These are phyloP conservation scores for Hirtodrosophila cameraria DNA, from an alignment of 2,888 invertebrate species.

Conservation along the genomic window DNA sequence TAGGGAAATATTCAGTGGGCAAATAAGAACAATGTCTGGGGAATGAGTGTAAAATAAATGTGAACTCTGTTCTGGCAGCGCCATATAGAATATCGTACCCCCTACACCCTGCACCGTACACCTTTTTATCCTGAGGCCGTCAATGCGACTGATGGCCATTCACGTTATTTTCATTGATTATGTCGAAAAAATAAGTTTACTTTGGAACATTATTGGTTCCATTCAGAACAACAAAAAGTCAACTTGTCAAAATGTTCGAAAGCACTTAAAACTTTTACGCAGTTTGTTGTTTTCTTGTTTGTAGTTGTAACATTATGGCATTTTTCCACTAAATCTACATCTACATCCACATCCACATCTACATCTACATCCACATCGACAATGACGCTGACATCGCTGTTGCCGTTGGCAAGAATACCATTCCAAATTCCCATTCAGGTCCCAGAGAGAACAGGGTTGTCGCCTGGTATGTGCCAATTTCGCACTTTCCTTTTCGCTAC, in stretches of 20 bases:
- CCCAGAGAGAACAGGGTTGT: conserved; percentile 9
- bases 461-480: conserved; percentile 56
- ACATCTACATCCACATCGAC: conserved; percentile 6
- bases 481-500: conserved; percentile 59
- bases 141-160: conserved; percentile 35
- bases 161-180: conserved; percentile 67
- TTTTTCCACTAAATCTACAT: conserved; percentile 65
- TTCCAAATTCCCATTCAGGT: conserved; percentile 3
- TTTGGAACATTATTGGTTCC: conserved; percentile 66
- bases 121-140: not conserved
- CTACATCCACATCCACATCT: conserved; percentile 4
- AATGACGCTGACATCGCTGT: not conserved
- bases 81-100: too few species aligned
- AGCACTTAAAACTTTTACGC: conserved; percentile 75
- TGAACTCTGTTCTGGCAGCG: not conserved
- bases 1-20: conserved; percentile 1
- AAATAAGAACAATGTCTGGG: conserved; percentile 10
- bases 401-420: conserved; percentile 12
- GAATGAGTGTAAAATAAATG: conserved; percentile 8
- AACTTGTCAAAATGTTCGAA: conserved; percentile 76
- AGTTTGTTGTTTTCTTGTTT: conserved; percentile 56
- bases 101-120: too few species aligned
- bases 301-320: conserved; percentile 62
- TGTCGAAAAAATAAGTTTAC: conserved; percentile 68
- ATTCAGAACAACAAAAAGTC: conserved; percentile 68